These are phyloP conservation scores for Varanus salvator DNA, from an alignment of 2,113 vertebrate species.

Conservation along the genomic window DNA sequence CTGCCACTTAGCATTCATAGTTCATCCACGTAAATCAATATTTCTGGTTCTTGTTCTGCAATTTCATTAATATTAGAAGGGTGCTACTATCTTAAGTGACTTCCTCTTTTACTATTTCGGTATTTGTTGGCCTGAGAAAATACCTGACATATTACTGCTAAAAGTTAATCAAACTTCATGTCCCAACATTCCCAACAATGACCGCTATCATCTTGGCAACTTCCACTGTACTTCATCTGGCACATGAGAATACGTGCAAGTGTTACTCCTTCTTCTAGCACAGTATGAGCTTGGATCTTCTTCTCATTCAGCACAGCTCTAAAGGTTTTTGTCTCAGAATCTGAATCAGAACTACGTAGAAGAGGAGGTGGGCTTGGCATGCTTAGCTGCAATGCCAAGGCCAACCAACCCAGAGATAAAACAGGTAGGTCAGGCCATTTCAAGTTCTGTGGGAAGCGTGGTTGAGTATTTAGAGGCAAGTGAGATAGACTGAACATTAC, in stretches of 20 bases:
- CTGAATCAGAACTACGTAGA: too few relatives aligned
- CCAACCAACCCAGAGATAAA: too few relatives aligned
- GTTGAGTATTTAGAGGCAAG: too few relatives aligned
- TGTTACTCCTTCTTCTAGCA: not conserved
- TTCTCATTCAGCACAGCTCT: too few relatives aligned
- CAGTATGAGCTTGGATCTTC: not conserved
- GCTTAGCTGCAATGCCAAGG: too few relatives aligned
- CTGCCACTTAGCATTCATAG: not conserved
- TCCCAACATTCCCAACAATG: not conserved
- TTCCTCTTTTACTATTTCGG: not conserved
- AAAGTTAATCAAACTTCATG: not conserved
- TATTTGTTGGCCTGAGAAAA: not conserved
- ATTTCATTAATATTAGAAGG: conserved; percentile 1
- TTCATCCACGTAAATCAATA: conserved; percentile 1
- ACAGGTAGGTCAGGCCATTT: too few relatives aligned
- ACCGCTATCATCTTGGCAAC: not conserved
- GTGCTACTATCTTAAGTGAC: not conserved
- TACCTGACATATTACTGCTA: not conserved
- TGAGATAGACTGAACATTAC: too few relatives aligned
- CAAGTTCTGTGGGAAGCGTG: too few relatives aligned
- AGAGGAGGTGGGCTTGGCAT: too few relatives aligned
- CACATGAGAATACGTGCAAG: not conserved
- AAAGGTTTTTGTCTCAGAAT: too few relatives aligned
- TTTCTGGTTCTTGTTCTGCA: not conserved
- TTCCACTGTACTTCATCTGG: not conserved